Percentiles rank a stretch among this genome's conserved stretches.
Conservation (phyloP, 2,113 vertebrate genomes). For the Taurulus bubalis region DNA sequence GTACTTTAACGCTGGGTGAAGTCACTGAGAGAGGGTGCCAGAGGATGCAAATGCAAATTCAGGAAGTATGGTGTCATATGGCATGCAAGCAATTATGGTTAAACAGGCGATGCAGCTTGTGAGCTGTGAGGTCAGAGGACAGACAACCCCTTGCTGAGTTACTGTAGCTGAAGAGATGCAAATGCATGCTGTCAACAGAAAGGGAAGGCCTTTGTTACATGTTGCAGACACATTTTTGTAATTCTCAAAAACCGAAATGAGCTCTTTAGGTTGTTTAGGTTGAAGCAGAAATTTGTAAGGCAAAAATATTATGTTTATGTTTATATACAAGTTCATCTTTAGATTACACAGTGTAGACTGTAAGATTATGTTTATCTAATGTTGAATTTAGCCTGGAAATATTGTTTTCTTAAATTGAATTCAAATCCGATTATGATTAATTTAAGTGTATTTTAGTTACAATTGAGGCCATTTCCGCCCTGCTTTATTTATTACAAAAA, state of each 20-base stretch:
- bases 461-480: neutral
- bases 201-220: constrained; percentile 22
- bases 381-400: neutral
- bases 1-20: constrained; percentile 47
- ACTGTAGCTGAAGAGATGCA: constrained; percentile 69
- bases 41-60: constrained; percentile 57
- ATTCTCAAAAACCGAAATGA: neutral
- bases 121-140: constrained; percentile 64
- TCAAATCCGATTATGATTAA: neutral
- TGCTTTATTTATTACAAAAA: neutral
- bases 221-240: constrained; percentile 8
- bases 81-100: constrained; percentile 80
- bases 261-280: neutral
- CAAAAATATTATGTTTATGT: neutral
- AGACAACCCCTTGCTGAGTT: constrained; percentile 68
- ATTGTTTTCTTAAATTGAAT: neutral
- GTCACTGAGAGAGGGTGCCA: constrained; percentile 16
- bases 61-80: constrained; percentile 59
- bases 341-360: neutral
- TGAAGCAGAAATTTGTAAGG: neutral
- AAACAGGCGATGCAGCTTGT: constrained; percentile 64
- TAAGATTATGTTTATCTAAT: neutral
- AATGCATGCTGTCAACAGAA: constrained; percentile 63
- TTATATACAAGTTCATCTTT: neutral
- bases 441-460: neutral